These are phyloP conservation scores for Phortica variegata DNA, from an alignment of 1,140 invertebrate species.

Conservation along the genomic window DNA sequence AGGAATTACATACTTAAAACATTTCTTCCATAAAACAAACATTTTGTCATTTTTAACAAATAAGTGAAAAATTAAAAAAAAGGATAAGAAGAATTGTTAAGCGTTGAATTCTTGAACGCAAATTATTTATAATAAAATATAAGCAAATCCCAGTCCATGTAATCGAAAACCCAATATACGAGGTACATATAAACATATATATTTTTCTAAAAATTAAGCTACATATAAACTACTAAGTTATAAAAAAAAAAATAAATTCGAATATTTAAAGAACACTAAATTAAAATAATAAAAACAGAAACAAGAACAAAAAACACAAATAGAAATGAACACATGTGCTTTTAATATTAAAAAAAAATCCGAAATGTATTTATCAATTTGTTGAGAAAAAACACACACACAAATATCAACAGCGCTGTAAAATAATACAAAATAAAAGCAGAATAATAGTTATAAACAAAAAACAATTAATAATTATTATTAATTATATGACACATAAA, in stretches of 20 bases:
- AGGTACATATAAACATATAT: conserved; percentile 40
- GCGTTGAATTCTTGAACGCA: conserved; percentile 1
- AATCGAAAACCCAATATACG: conserved; percentile 43
- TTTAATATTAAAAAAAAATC: conserved; percentile 17
- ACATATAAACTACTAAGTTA: conserved; percentile 10
- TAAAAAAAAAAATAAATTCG: conserved; percentile 14
- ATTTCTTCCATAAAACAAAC: conserved; percentile 46
- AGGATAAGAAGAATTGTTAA: conserved; percentile 22
- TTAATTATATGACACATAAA: too few species aligned
- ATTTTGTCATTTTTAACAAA: conserved; percentile 34
- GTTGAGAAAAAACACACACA: conserved; percentile 48
- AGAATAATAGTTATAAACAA: too few species aligned
- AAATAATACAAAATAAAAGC: too few species aligned
- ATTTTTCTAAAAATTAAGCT: conserved; percentile 47
- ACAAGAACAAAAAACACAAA: conserved; percentile 10
- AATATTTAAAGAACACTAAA: conserved; percentile 20
- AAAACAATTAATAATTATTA: too few species aligned
- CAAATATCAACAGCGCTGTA: conserved; percentile 15
- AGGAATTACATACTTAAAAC: conserved; percentile 21
- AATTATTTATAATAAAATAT: conserved; percentile 12
- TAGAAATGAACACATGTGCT: conserved; percentile 26
- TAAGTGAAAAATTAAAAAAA: conserved; percentile 23
- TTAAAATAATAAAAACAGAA: too few species aligned
- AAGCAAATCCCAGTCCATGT: conserved; percentile 53
- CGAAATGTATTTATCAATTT: conserved; percentile 40